Evolutionary conservation across 2,113 vertebrate species (phyloP).

Genomic region (Stegostoma tigrinum): DNA sequence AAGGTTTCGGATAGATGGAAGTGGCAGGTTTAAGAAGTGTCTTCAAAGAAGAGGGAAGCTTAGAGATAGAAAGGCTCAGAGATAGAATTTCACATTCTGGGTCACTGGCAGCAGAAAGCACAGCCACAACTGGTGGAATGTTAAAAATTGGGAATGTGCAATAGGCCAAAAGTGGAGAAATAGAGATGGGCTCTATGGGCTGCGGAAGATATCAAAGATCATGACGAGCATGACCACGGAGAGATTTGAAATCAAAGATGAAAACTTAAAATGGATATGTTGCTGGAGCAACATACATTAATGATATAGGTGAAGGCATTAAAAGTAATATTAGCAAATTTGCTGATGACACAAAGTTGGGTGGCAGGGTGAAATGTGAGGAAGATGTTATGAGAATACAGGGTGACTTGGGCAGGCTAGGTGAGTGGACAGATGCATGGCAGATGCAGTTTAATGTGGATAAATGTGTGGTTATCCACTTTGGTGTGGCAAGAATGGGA

Average conservation of each 20-base stretch:
- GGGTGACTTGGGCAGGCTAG: too few species aligned
- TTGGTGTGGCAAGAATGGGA: too few species aligned
- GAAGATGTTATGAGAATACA: too few species aligned
- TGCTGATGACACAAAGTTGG: too few species aligned
- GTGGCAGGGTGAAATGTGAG: too few species aligned
- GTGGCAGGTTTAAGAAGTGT: not conserved
- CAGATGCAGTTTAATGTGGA: too few species aligned
- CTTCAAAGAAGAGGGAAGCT: not conserved
- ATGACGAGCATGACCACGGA: not conserved
- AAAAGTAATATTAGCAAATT: too few species aligned
- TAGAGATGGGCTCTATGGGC: not conserved
- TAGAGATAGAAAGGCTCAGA: not conserved
- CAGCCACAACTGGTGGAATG: not conserved
- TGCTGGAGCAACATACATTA: too few species aligned
- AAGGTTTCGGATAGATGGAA: not conserved
- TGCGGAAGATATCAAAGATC: not conserved
- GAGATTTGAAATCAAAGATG: not conserved
- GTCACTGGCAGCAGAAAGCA: not conserved
- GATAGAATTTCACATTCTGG: not conserved
- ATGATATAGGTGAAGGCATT: too few species aligned
- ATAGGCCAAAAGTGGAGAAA: not conserved
- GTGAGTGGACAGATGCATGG: too few species aligned
- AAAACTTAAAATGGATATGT: not conserved
- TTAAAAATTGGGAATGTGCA: too few species aligned
- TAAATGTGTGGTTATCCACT: too few species aligned